Conservation (phyloP, 2,888 invertebrate genomes). For the Pelosia muscerda region DNA sequence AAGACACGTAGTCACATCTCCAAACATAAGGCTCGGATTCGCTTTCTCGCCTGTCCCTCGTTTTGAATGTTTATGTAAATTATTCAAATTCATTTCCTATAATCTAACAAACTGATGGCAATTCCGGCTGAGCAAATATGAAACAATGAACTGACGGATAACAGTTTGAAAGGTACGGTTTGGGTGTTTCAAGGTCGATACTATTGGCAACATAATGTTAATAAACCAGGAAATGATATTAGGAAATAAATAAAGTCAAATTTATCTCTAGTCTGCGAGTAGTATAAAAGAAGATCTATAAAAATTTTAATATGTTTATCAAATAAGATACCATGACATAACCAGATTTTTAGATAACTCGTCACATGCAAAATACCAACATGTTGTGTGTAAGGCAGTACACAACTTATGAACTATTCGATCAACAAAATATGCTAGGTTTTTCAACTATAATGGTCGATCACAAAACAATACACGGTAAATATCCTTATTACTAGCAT, state of each 20-base stretch:
- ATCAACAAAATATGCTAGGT: too few species aligned
- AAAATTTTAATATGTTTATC: background rate
- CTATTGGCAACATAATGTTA: conserved; percentile 5
- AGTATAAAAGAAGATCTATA: background rate
- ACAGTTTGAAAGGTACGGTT: conserved; percentile 4
- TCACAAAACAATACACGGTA: too few species aligned
- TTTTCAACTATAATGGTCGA: too few species aligned
- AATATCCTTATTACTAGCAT: too few species aligned
- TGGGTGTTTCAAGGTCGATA: conserved; percentile 17
- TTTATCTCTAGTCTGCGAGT: background rate
- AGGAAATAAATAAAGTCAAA: background rate
- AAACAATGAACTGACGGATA: conserved; percentile 9
- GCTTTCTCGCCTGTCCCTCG: conserved; percentile 13
- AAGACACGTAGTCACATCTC: conserved; percentile 27
- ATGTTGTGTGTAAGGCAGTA: background rate
- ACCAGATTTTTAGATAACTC: background rate
- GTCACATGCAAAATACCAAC: background rate
- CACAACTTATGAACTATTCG: background rate
- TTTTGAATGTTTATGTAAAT: conserved; percentile 35
- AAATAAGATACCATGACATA: background rate
- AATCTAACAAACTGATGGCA: conserved; percentile 23
- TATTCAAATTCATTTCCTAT: conserved; percentile 33
- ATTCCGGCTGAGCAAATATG: conserved; percentile 26
- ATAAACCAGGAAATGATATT: conserved; percentile 1
- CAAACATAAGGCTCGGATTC: conserved; percentile 22